phyloP scores from a whole-genome alignment of 2,797 vertebrate genomes.

The Saxicola maurus region DNA sequence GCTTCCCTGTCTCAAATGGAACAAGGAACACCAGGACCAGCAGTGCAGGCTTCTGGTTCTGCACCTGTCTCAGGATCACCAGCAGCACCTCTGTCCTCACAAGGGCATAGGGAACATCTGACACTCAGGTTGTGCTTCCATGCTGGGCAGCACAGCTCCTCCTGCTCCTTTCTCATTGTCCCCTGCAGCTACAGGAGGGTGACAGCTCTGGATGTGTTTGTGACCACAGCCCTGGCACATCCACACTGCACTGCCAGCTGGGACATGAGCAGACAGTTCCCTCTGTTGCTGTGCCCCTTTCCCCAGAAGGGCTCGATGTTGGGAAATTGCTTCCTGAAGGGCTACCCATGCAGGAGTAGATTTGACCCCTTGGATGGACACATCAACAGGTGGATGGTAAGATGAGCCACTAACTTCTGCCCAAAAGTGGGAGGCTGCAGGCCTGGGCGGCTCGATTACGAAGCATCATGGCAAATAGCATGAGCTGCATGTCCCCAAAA shows the following conservation, averaged over 20 bases:
- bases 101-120: accelerated
- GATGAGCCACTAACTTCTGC: constrained; percentile 61
- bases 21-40: accelerated
- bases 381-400: constrained; percentile 71
- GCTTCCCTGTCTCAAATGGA: background rate
- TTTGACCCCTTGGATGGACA: constrained; percentile 53
- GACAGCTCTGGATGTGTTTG: background rate
- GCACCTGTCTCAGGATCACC: accelerated
- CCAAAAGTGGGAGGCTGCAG: constrained; percentile 27
- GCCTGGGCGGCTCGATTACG: constrained; percentile 48
- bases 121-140: accelerated
- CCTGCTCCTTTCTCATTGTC: background rate
- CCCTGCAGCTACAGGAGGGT: background rate
- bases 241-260: accelerated
- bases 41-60: background rate
- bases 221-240: background rate
- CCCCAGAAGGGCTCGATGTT: background rate
- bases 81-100: background rate
- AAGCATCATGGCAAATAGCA: constrained; percentile 38
- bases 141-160: background rate
- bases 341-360: background rate
- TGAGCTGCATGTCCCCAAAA: constrained; percentile 81
- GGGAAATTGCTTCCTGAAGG: background rate
- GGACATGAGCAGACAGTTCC: accelerated
- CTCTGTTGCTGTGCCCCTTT: background rate